Percentiles rank a stretch among this genome's conserved stretches.
phyloP scores from a whole-genome alignment of 2,888 invertebrate species.

The Nezara viridula region DNA sequence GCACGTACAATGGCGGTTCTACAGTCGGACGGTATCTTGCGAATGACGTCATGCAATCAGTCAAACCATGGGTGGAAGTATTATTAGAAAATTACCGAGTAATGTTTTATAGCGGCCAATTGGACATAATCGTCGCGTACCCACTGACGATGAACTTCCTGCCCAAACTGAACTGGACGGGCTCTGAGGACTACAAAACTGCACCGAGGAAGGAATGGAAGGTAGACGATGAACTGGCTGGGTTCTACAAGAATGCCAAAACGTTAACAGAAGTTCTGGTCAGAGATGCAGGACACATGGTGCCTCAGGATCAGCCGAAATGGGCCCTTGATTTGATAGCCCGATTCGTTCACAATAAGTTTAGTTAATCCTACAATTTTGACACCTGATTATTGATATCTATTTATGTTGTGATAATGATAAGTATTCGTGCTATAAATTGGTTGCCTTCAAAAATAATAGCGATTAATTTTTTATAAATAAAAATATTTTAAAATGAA shows the following conservation, averaged over 20 bases:
- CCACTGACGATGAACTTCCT: slow-evolving; percentile 85
- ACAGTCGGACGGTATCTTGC: slow-evolving; percentile 79
- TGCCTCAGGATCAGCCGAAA: slow-evolving; percentile 83
- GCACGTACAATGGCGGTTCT: slow-evolving; percentile 65
- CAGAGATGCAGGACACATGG: slow-evolving; percentile 87
- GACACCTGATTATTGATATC: too few species aligned
- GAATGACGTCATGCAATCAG: slow-evolving; percentile 85
- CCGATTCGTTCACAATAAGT: slow-evolving; percentile 75
- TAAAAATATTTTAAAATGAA: too few species aligned
- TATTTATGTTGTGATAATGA: too few species aligned
- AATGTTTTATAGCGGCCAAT: slow-evolving; percentile 90
- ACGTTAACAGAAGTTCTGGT: slow-evolving; percentile 82
- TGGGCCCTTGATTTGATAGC: slow-evolving; percentile 83
- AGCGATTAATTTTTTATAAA: too few species aligned
- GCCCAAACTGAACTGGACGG: slow-evolving; percentile 78
- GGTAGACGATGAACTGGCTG: slow-evolving; percentile 77
- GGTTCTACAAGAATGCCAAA: slow-evolving; percentile 80
- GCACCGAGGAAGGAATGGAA: slow-evolving; percentile 80
- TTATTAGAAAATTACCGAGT: slow-evolving; percentile 79
- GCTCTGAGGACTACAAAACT: slow-evolving; percentile 76
- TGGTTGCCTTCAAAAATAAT: too few species aligned
- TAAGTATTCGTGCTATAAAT: too few species aligned
- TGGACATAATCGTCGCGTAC: slow-evolving; percentile 92
- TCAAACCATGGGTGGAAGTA: slow-evolving; percentile 80
- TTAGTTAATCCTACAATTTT: neutral